These are phyloP conservation scores for Maccullochella peelii DNA, from an alignment of 2,113 vertebrate species.

Conservation along the genomic window DNA sequence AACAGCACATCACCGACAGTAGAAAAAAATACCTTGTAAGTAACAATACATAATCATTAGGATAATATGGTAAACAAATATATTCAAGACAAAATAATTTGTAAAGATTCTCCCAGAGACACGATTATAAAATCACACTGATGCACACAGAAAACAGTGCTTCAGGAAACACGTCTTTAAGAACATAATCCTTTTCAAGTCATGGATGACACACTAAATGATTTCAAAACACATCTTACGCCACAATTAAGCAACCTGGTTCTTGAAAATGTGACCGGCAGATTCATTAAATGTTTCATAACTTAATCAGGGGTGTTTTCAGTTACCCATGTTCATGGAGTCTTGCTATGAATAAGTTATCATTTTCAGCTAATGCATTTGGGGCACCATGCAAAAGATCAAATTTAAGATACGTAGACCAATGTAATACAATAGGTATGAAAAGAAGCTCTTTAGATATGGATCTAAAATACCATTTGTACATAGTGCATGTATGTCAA, in stretches of 20 bases:
- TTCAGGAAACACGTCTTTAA: neutral
- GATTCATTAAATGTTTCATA: neutral
- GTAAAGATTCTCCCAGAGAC: neutral
- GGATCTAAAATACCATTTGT: neutral
- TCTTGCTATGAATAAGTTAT: neutral
- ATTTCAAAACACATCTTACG: neutral
- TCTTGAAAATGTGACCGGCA: neutral
- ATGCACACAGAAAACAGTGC: neutral
- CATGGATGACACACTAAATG: neutral
- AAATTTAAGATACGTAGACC: neutral
- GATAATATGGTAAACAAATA: neutral
- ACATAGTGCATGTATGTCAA: neutral
- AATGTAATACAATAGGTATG: neutral
- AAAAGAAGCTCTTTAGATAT: neutral
- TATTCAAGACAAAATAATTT: neutral
- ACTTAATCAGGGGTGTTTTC: neutral
- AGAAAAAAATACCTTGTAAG: neutral
- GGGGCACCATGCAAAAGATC: neutral
- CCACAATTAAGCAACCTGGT: neutral
- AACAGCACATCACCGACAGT: neutral
- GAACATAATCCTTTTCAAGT: neutral
- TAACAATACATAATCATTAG: constrained; percentile 5
- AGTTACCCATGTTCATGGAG: neutral
- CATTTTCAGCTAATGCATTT: neutral
- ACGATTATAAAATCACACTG: neutral